Conservation (phyloP, 1,140 invertebrate genomes). For the Hydropsyche tenuis region DNA sequence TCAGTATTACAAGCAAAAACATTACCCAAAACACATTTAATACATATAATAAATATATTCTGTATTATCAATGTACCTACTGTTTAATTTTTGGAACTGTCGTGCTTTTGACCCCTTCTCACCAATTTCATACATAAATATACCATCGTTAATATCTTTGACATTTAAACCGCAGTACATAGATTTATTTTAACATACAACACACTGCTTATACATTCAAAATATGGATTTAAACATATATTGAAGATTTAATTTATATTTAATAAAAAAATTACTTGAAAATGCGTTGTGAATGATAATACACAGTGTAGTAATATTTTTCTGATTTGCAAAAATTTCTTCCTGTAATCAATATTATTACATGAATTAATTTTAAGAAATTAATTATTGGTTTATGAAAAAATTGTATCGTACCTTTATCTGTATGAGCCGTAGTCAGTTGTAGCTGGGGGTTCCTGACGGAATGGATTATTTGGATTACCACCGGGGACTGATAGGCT, state of each 20-base stretch:
- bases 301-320: neutral
- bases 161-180: neutral
- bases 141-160: neutral
- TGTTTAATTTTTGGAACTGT: slow-evolving; percentile 48
- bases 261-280: slow-evolving; percentile 6
- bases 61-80: slow-evolving; percentile 34
- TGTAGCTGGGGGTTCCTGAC: slow-evolving; percentile 31
- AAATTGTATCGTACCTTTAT: slow-evolving; percentile 37
- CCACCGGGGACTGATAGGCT: slow-evolving; percentile 43
- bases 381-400: neutral
- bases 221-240: neutral
- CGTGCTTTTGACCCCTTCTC: slow-evolving; percentile 44
- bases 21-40: neutral
- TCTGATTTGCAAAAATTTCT: neutral
- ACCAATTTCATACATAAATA: slow-evolving; percentile 4
- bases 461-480: slow-evolving; percentile 45
- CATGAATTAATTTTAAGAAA: neutral
- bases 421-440: slow-evolving; percentile 47
- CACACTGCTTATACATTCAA: neutral
- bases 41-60: slow-evolving; percentile 20
- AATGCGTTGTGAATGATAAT: slow-evolving; percentile 24
- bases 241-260: neutral
- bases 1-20: too few relatives aligned
- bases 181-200: slow-evolving; percentile 5
- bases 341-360: neutral